Conservation (phyloP, 2,797 vertebrate genomes). For the Myripristis jacobus region DNA sequence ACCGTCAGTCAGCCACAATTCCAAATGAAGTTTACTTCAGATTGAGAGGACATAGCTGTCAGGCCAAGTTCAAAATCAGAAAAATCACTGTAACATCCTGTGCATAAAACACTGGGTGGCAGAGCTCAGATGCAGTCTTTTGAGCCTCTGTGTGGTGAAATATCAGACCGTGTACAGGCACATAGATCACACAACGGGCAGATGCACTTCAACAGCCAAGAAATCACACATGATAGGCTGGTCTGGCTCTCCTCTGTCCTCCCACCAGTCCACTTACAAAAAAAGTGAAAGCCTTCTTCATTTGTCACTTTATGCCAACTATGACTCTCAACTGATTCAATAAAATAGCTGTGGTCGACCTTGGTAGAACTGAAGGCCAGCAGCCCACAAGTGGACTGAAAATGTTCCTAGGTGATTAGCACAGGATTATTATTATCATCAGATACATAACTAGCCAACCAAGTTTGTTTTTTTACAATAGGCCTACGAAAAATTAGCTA, state of each 20-base stretch:
- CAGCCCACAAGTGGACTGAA: not conserved
- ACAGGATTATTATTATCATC: constrained; percentile 42
- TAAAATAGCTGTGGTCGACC: constrained; percentile 10
- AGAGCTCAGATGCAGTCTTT: constrained; percentile 35
- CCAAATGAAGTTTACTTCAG: constrained; percentile 61
- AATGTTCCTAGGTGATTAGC: constrained; percentile 28
- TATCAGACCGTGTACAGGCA: constrained; percentile 40
- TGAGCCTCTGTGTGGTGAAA: constrained; percentile 21
- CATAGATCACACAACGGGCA: constrained; percentile 28
- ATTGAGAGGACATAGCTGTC: constrained; percentile 30
- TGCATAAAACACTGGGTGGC: constrained; percentile 38
- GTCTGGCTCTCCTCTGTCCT: not conserved
- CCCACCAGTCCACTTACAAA: constrained; percentile 25
- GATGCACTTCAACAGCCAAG: not conserved
- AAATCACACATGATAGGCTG: constrained; percentile 11
- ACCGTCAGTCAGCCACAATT: constrained; percentile 22
- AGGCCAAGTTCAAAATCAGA: constrained; percentile 36
- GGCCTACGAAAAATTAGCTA: constrained; percentile 39
- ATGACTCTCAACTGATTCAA: constrained; percentile 3
- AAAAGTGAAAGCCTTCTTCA: constrained; percentile 13
- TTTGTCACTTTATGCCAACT: constrained; percentile 28
- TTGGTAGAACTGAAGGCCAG: constrained; percentile 15
- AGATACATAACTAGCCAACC: constrained; percentile 59
- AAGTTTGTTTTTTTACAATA: constrained; percentile 31
- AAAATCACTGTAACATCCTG: constrained; percentile 42